Evolutionary conservation across 2,797 vertebrate genomes (phyloP).

Genomic region (Schizopygopsis pylzovi): DNA sequence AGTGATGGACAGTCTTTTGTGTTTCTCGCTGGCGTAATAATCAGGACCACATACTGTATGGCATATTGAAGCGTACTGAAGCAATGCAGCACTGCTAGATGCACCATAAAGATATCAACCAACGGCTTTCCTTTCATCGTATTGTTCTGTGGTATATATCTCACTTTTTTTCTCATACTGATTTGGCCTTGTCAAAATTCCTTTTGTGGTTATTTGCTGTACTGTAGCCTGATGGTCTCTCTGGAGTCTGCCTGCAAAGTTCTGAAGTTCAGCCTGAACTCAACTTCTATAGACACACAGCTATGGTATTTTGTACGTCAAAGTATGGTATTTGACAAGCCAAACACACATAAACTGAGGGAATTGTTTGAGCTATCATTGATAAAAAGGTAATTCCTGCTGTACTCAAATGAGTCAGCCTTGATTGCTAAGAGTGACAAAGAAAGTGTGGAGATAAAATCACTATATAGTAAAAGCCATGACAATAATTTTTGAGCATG

Average conservation of each 20-base stretch:
- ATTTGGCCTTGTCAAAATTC: slow-evolving; percentile 35
- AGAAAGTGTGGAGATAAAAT: not conserved
- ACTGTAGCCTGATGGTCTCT: slow-evolving; percentile 1
- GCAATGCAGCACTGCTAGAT: not conserved
- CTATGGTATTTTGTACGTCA: not conserved
- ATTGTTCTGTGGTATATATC: slow-evolving; percentile 1
- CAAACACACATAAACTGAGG: slow-evolving; percentile 5
- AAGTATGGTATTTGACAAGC: not conserved
- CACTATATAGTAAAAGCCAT: not conserved
- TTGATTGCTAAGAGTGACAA: not conserved
- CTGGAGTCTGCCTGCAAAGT: not conserved
- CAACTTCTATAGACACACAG: not conserved
- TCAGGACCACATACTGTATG: slow-evolving; percentile 7
- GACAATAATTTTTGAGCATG: not conserved
- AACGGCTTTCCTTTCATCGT: slow-evolving; percentile 35
- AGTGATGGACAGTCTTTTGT: slow-evolving; percentile 47
- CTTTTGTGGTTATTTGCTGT: not conserved
- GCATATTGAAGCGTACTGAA: slow-evolving; percentile 7
- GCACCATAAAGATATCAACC: slow-evolving; percentile 23
- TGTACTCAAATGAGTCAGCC: not conserved
- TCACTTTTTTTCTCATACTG: not conserved
- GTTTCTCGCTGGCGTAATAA: slow-evolving; percentile 27
- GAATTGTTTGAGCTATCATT: not conserved
- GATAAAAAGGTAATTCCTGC: not conserved
- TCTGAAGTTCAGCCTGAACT: slow-evolving; percentile 3